Evolutionary conservation across 2,888 invertebrate species (phyloP).

Genomic region (Caenorhabditis sp.): DNA sequence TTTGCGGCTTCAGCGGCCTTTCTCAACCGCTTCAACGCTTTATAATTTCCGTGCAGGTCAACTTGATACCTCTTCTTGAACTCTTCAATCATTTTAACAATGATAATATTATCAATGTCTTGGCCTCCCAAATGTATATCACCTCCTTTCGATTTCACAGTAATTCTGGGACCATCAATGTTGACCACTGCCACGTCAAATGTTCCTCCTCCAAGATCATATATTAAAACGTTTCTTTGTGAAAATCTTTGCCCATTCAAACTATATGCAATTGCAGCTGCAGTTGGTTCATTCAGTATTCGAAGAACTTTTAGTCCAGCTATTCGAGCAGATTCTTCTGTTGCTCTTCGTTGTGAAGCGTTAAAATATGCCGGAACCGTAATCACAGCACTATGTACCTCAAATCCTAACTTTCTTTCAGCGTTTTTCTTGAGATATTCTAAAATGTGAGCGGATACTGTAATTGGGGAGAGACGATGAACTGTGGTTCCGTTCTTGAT

Average conservation of each 20-base stretch:
- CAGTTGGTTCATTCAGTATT: conserved; percentile 55
- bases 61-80: conserved; percentile 82
- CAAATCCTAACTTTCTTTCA: conserved; percentile 42
- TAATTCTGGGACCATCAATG: conserved; percentile 53
- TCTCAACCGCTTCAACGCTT: conserved; percentile 90
- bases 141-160: conserved; percentile 54
- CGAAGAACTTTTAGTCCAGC: conserved; percentile 50
- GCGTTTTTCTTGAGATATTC: conserved; percentile 46
- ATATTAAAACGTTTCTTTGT: conserved; percentile 50
- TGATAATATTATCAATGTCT: conserved; percentile 57
- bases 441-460: conserved; percentile 44
- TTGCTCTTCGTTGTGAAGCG: conserved; percentile 51
- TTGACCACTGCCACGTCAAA: conserved; percentile 59
- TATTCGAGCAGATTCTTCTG: conserved; percentile 45
- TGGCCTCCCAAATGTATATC: conserved; percentile 60
- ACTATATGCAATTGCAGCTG: conserved; percentile 54
- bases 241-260: conserved; percentile 46
- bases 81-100: conserved; percentile 38
- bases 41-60: conserved; percentile 88
- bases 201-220: conserved; percentile 57
- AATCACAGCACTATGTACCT: conserved; percentile 52
- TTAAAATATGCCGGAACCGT: conserved; percentile 61
- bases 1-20: conserved; percentile 88
- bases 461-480: conserved; percentile 23
- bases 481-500: conserved; percentile 21